These are phyloP conservation scores for Parotia lawesii DNA, from an alignment of 2,113 vertebrate genomes.

Conservation along the genomic window DNA sequence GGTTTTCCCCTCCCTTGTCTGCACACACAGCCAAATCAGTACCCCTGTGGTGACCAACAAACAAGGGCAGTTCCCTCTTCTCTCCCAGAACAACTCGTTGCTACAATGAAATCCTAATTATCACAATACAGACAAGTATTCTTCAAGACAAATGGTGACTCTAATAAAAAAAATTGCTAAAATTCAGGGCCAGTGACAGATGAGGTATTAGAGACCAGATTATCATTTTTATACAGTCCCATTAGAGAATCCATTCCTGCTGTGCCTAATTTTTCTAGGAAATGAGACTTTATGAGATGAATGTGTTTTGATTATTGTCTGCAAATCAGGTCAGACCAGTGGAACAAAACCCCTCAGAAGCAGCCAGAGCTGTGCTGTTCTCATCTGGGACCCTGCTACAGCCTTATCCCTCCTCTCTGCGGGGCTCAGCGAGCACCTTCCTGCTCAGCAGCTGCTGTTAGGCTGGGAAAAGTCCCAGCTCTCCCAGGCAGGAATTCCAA, in stretches of 20 bases:
- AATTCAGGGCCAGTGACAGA: neutral
- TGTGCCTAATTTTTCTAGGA: neutral
- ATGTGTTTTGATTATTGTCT: neutral
- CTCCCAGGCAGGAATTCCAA: neutral
- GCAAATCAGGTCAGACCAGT: neutral
- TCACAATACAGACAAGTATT: neutral
- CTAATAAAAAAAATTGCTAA: neutral
- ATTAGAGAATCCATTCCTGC: neutral
- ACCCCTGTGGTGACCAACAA: neutral
- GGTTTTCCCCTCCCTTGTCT: neutral
- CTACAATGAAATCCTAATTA: neutral
- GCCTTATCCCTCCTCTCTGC: neutral
- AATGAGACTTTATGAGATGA: neutral
- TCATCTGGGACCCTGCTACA: neutral
- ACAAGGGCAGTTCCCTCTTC: neutral
- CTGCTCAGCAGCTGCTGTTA: neutral
- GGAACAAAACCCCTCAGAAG: neutral
- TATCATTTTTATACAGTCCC: neutral
- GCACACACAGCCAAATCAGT: neutral
- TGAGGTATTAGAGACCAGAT: neutral
- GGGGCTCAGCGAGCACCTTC: accelerated
- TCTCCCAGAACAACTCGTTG: neutral
- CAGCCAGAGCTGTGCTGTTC: neutral
- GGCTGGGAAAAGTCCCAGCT: neutral
- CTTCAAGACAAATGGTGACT: neutral